These are phyloP conservation scores for Zelostemma sp. DNA, from an alignment of 1,140 invertebrate genomes.

Conservation along the genomic window DNA sequence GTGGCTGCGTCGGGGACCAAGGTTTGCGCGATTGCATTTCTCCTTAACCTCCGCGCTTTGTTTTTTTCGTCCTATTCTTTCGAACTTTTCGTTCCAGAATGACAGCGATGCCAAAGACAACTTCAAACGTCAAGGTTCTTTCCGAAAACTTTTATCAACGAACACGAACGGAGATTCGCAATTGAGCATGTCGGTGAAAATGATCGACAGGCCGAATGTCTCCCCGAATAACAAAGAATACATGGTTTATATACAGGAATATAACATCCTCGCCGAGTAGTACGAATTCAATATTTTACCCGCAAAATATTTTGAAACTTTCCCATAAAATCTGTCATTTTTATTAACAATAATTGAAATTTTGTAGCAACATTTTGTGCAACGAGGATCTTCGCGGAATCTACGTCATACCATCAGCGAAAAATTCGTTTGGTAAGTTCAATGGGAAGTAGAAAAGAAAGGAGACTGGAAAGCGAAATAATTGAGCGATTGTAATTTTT, in stretches of 20 bases:
- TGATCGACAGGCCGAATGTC: constrained; percentile 70
- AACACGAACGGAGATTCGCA: constrained; percentile 71
- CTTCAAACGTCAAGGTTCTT: constrained; percentile 66
- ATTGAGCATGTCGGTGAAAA: constrained; percentile 71
- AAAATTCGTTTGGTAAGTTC: constrained; percentile 80
- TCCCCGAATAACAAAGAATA: constrained; percentile 68
- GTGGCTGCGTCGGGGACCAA: constrained; percentile 19
- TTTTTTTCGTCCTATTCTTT: background rate
- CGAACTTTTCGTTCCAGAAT: constrained; percentile 41
- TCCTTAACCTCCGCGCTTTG: constrained; percentile 4
- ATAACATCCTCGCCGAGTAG: constrained; percentile 84
- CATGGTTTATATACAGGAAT: constrained; percentile 77
- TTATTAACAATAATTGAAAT: constrained; percentile 46
- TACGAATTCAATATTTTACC: no score
- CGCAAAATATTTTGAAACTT: no score
- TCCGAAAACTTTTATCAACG: constrained; percentile 70
- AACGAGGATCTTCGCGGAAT: constrained; percentile 88
- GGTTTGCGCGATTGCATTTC: constrained; percentile 10
- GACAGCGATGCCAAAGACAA: constrained; percentile 58
- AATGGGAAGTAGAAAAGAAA: no score
- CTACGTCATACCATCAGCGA: constrained; percentile 92
- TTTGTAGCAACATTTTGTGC: constrained; percentile 85
- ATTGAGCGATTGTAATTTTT: constrained; percentile 1
- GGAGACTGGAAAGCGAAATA: no score
- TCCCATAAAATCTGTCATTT: no score